Conservation (phyloP, 2,797 vertebrate species). For the Sitta carolinensis region DNA sequence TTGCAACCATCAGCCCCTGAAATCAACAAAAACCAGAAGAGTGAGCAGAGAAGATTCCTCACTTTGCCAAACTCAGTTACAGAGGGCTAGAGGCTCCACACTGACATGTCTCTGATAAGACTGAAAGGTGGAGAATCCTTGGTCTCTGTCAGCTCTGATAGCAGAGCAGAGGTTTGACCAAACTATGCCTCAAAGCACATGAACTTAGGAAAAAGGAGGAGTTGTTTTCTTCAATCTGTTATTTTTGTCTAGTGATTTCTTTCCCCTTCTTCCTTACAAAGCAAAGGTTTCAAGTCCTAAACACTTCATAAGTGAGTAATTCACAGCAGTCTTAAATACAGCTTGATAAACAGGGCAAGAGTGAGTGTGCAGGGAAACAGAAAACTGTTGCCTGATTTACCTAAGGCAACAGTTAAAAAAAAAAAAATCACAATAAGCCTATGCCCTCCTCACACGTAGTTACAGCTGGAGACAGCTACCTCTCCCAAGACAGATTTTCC, state of each 20-base stretch:
- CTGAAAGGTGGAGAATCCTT: background rate
- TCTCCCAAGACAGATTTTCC: background rate
- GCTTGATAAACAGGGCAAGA: background rate
- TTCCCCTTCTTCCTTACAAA: background rate
- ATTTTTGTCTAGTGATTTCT: background rate
- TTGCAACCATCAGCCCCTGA: conserved; percentile 88
- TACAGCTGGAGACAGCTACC: background rate
- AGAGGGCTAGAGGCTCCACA: background rate
- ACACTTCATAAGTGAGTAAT: background rate
- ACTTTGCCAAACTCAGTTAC: background rate
- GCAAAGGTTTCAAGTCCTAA: background rate
- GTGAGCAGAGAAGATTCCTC: background rate
- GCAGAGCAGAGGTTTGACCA: background rate
- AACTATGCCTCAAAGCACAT: background rate
- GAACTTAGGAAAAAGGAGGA: background rate
- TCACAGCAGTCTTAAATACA: background rate
- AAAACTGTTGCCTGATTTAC: background rate
- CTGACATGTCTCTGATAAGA: background rate
- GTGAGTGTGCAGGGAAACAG: background rate
- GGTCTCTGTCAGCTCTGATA: background rate
- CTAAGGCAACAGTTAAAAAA: conserved; percentile 18
- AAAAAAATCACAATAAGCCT: background rate
- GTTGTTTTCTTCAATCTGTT: background rate
- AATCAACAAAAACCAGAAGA: background rate
- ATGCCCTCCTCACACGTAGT: background rate